Conservation (phyloP, 2,113 vertebrate species). For the Rhadina sibilatrix region DNA sequence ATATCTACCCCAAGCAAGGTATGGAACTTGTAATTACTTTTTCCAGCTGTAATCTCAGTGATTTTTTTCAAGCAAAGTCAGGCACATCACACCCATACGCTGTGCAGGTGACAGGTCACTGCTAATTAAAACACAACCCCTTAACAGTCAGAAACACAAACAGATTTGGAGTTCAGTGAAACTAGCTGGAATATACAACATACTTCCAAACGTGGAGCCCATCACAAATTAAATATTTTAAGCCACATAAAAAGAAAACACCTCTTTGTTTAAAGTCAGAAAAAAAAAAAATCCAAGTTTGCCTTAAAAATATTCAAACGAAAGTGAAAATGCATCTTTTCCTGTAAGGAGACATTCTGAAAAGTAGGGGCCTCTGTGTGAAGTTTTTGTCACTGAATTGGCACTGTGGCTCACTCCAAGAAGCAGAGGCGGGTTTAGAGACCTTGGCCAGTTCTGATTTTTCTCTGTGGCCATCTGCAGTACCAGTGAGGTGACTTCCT, state of each 20-base stretch:
- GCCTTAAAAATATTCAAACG: not conserved
- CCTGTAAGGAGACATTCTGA: not conserved
- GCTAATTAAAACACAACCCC: not conserved
- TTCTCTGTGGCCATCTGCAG: not conserved
- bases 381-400: not conserved
- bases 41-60: not conserved
- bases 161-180: not conserved
- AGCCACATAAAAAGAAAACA: not conserved
- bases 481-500: not conserved
- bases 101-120: not conserved
- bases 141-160: not conserved
- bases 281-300: not conserved
- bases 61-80: not conserved
- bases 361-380: not conserved
- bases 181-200: not conserved
- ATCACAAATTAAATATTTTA: not conserved
- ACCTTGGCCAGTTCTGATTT: not conserved
- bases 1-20: not conserved
- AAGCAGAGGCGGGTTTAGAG: not conserved
- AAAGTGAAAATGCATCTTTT: not conserved
- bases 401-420: not conserved
- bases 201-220: not conserved
- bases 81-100: not conserved
- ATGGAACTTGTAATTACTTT: not conserved
- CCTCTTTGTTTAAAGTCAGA: not conserved